A percentile compares a stretch with the other conserved stretches of the same genome.
Evolutionary conservation across 1,140 invertebrate genomes (phyloP).

Genomic region (Drosophila ercepeae): DNA sequence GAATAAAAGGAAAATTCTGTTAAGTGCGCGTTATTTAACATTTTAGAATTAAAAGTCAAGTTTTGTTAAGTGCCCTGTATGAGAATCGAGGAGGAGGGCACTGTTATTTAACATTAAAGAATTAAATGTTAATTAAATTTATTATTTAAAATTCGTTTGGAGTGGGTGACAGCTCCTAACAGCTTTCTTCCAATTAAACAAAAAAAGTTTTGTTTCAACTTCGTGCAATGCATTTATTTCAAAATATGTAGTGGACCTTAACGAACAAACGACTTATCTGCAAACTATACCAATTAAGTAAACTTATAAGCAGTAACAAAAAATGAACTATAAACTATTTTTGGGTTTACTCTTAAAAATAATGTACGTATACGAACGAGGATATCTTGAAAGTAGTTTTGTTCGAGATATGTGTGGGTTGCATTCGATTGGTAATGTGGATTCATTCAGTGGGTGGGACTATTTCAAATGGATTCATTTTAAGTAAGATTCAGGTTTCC

Average conservation of each 20-base stretch:
- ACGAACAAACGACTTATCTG: conserved; percentile 5
- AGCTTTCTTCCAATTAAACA: background rate
- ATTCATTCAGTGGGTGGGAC: conserved; percentile 18
- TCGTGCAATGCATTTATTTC: conserved; percentile 31
- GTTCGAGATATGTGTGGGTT: conserved; percentile 27
- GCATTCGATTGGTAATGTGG: conserved; percentile 1
- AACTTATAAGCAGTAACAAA: conserved; percentile 52
- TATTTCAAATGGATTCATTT: conserved; percentile 19
- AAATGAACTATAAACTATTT: conserved; percentile 61
- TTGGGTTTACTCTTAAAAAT: conserved; percentile 59
- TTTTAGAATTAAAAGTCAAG: no score
- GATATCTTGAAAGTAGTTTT: background rate
- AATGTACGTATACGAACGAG: conserved; percentile 29
- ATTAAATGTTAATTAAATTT: no score
- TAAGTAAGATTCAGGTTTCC: conserved; percentile 22
- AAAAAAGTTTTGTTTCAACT: background rate
- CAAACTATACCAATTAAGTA: conserved; percentile 40
- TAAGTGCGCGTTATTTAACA: no score
- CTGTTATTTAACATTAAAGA: no score
- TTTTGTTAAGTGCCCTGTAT: no score
- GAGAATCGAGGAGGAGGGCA: no score
- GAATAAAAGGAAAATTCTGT: no score
- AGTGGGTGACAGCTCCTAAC: no score
- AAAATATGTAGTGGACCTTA: conserved; percentile 39
- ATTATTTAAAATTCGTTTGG: no score